These are phyloP conservation scores for Hycleus phaleratus DNA, from an alignment of 1,140 invertebrate species.

Conservation along the genomic window DNA sequence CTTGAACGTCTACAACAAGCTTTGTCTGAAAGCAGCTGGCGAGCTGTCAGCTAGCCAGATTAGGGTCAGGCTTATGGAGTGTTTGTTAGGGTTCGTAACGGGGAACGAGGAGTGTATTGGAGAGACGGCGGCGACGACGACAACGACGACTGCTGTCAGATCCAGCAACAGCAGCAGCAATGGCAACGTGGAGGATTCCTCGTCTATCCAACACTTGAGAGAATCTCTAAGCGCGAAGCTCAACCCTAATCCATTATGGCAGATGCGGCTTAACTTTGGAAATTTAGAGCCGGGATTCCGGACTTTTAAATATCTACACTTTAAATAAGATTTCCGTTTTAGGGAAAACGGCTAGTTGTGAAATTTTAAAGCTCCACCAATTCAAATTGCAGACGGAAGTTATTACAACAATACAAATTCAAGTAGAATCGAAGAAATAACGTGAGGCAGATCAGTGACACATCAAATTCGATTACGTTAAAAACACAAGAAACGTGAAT, in stretches of 20 bases:
- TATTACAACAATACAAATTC: too few species aligned
- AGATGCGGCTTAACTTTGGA: constrained; percentile 29
- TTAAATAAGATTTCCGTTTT: background rate
- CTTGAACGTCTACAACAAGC: constrained; percentile 18
- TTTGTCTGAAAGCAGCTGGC: constrained; percentile 34
- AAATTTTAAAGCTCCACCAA: background rate
- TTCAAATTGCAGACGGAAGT: too few species aligned
- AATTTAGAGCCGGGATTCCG: constrained; percentile 24
- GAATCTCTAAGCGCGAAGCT: constrained; percentile 23
- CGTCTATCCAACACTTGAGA: constrained; percentile 27
- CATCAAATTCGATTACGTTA: too few species aligned
- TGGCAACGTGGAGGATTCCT: constrained; percentile 23
- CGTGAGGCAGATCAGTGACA: too few species aligned
- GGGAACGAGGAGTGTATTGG: constrained; percentile 11
- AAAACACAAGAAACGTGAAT: too few species aligned
- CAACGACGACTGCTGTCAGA: constrained; percentile 27
- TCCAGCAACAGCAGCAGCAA: constrained; percentile 13
- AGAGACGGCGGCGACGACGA: constrained; percentile 13
- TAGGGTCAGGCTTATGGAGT: constrained; percentile 34
- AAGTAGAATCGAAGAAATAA: too few species aligned
- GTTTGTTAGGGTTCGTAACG: constrained; percentile 15
- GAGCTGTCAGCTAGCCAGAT: constrained; percentile 36
- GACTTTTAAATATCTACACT: constrained; percentile 8
- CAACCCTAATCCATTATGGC: constrained; percentile 40
- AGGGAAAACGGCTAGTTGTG: background rate